Base-by-base conservation (phyloP, 1,140 invertebrate genomes). In the Carposina sasakii region DNA sequence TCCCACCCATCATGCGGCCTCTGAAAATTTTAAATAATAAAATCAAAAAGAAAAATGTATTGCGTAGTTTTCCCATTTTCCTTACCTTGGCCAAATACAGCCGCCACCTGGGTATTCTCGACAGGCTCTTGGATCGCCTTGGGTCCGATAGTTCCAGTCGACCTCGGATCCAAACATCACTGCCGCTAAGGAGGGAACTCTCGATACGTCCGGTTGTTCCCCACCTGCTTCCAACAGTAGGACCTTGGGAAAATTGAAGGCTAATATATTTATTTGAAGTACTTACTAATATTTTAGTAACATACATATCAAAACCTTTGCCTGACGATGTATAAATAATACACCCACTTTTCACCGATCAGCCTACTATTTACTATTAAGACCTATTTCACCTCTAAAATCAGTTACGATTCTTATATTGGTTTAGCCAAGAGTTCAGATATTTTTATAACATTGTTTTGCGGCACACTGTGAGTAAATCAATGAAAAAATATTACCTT, bases 1-100 rank as follows among this genome's bases (percentile, higher is more conserved):
- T 89, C 3, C 92, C 92, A 2, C 92, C 92, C 47, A 90, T 56
- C 13, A 71, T 68, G 66, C 86, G 87, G 8, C 85, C 85, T 34
- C 57, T 63, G 52, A 39, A 56, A 60, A n/a, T n/a, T n/a, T n/a
- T n/a, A n/a, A n/a, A n/a, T n/a, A n/a, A n/a, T n/a, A n/a, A n/a
- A n/a, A n/a, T n/a, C n/a, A n/a, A n/a, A n/a, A n/a, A n/a, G n/a
- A n/a, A n/a, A n/a, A n/a, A n/a, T n/a, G n/a, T n/a, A n/a, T n/a
- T n/a, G n/a, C n/a, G n/a, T n/a, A n/a, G n/a, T n/a, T n/a, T n/a
- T n/a, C n/a, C n/a, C n/a, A n/a, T n/a, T n/a, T n/a, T n/a, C n/a
- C n/a, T 22, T 33, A 34, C 33, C 33, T 34, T 13, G 33, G 3
- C 33, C 33, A 34, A 34, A 6, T 6, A 34, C 33, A 34, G 3